Percentiles rank a stretch among this genome's conserved stretches.
Evolutionary conservation across 2,113 vertebrate genomes (phyloP).

Genomic region (Indicator indicator): DNA sequence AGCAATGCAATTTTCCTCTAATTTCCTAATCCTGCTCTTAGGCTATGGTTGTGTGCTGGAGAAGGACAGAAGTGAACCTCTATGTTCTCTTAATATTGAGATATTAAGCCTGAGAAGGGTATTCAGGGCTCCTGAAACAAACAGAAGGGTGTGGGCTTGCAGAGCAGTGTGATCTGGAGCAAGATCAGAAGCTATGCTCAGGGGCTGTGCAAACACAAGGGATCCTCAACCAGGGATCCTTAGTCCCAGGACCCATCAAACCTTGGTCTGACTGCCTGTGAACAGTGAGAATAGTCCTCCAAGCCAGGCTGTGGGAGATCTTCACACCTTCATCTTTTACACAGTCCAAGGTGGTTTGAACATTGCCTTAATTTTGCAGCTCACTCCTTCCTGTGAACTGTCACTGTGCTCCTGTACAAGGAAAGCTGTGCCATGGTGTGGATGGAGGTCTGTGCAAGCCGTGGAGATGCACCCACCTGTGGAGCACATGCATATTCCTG

Average conservation of each 20-base stretch:
- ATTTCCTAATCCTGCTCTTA: neutral
- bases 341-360: neutral
- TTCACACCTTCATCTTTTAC: neutral
- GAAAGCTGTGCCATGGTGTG: neutral
- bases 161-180: neutral
- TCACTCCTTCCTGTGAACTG: neutral
- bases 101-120: neutral
- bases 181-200: neutral
- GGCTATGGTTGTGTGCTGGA: neutral
- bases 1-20: neutral
- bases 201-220: neutral
- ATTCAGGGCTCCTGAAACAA: neutral
- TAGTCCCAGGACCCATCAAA: neutral
- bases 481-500: neutral
- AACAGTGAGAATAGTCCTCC: neutral
- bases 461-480: rapidly evolving
- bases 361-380: neutral
- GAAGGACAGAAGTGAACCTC: neutral
- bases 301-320: neutral
- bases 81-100: neutral
- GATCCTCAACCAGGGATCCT: neutral
- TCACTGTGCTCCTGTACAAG: neutral
- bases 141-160: neutral
- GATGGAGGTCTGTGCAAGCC: neutral
- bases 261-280: neutral